Evolutionary conservation across 2,113 vertebrate genomes (phyloP).

Genomic region (Tautogolabrus adspersus): DNA sequence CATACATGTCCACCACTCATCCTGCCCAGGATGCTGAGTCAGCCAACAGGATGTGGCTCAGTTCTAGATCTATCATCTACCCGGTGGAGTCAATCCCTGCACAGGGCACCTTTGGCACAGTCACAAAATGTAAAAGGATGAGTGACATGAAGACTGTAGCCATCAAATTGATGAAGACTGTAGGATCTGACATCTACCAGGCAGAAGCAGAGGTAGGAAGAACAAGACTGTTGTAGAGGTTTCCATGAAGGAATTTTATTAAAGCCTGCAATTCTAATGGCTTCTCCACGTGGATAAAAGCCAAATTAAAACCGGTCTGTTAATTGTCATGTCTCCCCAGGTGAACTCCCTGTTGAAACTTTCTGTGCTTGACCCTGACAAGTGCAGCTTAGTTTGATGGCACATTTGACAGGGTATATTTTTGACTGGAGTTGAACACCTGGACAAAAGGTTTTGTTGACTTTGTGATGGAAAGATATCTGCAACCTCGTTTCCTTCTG

Average conservation of each 20-base stretch:
- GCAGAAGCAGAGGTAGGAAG: slow-evolving; percentile 9
- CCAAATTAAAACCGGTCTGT: not conserved
- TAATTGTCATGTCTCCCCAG: not conserved
- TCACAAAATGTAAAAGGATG: slow-evolving; percentile 2
- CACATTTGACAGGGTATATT: not conserved
- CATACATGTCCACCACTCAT: not conserved
- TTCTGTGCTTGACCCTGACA: not conserved
- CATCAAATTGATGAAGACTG: slow-evolving; percentile 24
- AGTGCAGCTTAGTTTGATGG: slow-evolving; percentile 12
- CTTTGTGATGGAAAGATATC: slow-evolving; percentile 2
- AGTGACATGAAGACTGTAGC: slow-evolving; percentile 5
- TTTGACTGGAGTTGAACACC: slow-evolving; percentile 35
- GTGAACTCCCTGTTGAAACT: not conserved
- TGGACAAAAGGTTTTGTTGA: slow-evolving; percentile 24
- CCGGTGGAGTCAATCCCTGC: slow-evolving; percentile 8
- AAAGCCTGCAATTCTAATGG: not conserved
- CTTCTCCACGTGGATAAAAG: not conserved
- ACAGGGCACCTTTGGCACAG: slow-evolving; percentile 15
- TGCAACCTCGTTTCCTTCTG: not conserved
- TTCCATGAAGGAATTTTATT: too few species aligned
- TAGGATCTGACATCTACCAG: accelerated
- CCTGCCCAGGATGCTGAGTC: not conserved
- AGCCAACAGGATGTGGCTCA: not conserved
- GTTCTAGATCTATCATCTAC: not conserved
- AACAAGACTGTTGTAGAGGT: not conserved